A percentile compares a stretch with the other conserved stretches of the same genome.
These are phyloP conservation scores for Plagiodera versicolora DNA, from an alignment of 2,888 invertebrate species.

Conservation along the genomic window DNA sequence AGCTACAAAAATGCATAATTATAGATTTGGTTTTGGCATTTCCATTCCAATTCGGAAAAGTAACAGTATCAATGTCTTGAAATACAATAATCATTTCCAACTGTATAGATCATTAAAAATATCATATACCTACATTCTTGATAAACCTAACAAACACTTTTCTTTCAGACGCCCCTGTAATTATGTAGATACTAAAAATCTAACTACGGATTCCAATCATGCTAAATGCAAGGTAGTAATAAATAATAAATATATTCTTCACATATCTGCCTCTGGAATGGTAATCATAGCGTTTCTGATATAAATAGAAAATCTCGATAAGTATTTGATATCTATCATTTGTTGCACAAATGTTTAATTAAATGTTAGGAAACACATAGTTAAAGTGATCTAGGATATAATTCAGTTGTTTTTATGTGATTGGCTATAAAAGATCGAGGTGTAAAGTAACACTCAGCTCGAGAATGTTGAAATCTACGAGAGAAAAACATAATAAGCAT, in stretches of 20 bases:
- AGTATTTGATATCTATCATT: background rate
- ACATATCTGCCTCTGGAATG: background rate
- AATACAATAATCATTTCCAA: too few species aligned
- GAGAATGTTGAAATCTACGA: background rate
- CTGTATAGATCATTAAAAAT: too few species aligned
- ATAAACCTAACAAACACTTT: too few species aligned
- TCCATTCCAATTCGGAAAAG: too few species aligned
- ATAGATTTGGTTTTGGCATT: too few species aligned
- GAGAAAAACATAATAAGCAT: background rate
- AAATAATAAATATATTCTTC: background rate
- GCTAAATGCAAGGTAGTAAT: background rate
- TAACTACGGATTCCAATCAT: conserved; percentile 9
- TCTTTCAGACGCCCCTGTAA: too few species aligned
- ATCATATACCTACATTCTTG: too few species aligned
- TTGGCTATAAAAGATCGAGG: background rate
- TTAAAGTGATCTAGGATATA: background rate
- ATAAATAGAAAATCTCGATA: conserved; percentile 1
- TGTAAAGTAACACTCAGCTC: background rate
- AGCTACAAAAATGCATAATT: too few species aligned
- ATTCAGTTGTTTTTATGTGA: background rate
- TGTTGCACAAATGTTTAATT: conserved; percentile 6
- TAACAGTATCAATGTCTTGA: too few species aligned
- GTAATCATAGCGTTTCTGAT: background rate
- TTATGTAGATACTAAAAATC: background rate
- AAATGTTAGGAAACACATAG: conserved; percentile 1